phyloP scores from a whole-genome alignment of 2,797 vertebrate species.

The Gobio occitaniae region DNA sequence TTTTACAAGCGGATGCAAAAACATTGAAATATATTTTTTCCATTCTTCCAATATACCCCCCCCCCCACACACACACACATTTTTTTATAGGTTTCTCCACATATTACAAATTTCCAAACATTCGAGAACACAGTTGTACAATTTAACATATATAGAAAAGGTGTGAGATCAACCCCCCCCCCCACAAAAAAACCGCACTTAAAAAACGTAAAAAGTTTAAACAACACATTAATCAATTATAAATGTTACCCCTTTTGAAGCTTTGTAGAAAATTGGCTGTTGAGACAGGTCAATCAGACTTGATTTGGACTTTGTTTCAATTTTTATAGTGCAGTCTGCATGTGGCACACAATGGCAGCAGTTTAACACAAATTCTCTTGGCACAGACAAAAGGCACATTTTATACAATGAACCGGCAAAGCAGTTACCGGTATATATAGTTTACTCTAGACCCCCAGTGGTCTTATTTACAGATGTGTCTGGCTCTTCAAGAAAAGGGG shows the following conservation, averaged over 20 bases:
- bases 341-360: neutral
- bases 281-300: neutral
- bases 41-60: too few species aligned
- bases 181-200: too few species aligned
- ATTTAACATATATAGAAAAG: too few species aligned
- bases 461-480: neutral
- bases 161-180: too few species aligned
- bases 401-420: neutral
- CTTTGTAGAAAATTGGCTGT: neutral
- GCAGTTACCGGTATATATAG: neutral
- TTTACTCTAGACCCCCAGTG: conserved; percentile 21
- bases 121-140: too few species aligned
- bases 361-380: neutral
- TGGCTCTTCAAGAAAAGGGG: neutral
- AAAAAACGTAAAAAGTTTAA: too few species aligned
- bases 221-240: too few species aligned
- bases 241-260: neutral
- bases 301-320: neutral
- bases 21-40: too few species aligned
- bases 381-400: conserved; percentile 8
- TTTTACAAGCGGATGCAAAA: too few species aligned
- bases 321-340: conserved; percentile 5
- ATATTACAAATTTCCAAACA: too few species aligned
- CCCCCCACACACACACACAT: too few species aligned
- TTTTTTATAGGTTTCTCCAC: too few species aligned